These are phyloP conservation scores for Phymorhynchus buccinoides DNA, from an alignment of 1,140 invertebrate species.

Conservation along the genomic window DNA sequence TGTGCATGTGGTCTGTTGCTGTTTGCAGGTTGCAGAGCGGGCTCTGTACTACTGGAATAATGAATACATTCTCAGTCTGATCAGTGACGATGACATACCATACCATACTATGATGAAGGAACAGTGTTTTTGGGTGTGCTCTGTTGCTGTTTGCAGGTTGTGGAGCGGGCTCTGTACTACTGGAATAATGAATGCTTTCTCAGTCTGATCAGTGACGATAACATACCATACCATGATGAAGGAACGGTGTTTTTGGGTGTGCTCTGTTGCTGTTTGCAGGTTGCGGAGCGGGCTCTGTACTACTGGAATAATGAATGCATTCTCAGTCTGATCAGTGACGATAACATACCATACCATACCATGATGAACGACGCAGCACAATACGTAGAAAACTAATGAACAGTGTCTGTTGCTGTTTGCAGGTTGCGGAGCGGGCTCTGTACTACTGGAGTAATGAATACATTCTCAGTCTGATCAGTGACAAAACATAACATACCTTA, in stretches of 20 bases:
- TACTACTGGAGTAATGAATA: constrained; percentile 79
- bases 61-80: constrained; percentile 76
- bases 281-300: background rate
- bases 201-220: constrained; percentile 75
- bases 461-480: constrained; percentile 76
- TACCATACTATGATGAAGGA: no score
- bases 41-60: constrained; percentile 78
- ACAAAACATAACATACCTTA: no score
- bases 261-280: no score
- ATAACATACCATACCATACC: no score
- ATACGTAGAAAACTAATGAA: no score
- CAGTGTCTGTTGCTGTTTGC: constrained; percentile 40
- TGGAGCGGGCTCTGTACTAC: constrained; percentile 76
- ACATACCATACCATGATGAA: no score
- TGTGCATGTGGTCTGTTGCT: no score
- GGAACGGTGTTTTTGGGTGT: no score
- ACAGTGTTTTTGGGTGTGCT: constrained; percentile 13
- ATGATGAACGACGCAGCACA: no score
- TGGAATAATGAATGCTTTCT: constrained; percentile 78
- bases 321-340: background rate
- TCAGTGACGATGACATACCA: no score
- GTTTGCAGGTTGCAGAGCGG: constrained; percentile 75
- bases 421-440: constrained; percentile 77
- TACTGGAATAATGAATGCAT: background rate
- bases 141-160: constrained; percentile 69